Base-by-base conservation (phyloP, 2,113 vertebrate species). In the Lagopus leucura region DNA sequence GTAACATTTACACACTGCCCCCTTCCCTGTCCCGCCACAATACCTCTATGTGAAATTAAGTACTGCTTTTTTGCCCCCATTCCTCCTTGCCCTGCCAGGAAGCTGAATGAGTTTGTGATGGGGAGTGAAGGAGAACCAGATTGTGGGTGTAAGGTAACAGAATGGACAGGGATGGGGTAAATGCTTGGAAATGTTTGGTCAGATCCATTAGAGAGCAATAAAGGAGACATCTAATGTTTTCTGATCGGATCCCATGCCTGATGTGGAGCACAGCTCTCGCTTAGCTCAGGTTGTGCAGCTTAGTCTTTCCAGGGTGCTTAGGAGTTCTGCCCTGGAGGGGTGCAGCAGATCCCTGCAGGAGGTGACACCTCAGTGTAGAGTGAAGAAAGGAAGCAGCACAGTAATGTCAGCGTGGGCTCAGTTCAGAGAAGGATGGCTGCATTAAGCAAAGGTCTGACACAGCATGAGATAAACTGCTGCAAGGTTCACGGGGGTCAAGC, bases 401-500 rank as follows among this genome's bases (percentile, higher is more conserved):
- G 34, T 40, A 54, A 17, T 67, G 69, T 76, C 92, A 73, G 47
- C 5, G 21, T 25, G 36, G 66, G 30, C 90, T 94, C 79, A 40
- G 86, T 38, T 88, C 55, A 58, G 82, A 95, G 93, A 96, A 90
- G 75, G 90, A 92, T 48, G 67, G 89, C 47, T 40, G 34, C n/a
- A 47, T 93, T 85, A 93, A 81, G 76, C 92, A 94, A 85, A 95
- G 92, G 89, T 89, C 92, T 90, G 85, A 84, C 80, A 72, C 52
- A 65, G 54, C 45, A 55, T 24, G 82, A 95, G 89, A 96, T 73
- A 85, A 96, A 95, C 55, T 75, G 74, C 82, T 54, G n/a, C 2
- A 11, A 57, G 58, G 57, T 61, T 92, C 85, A 45, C 34, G 34
- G 67, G 28, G 87, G 85, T 87, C 71, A 78, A 57, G 50, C 45